These are phyloP conservation scores for Strix uralensis DNA, from an alignment of 2,113 vertebrate genomes.

Conservation along the genomic window DNA sequence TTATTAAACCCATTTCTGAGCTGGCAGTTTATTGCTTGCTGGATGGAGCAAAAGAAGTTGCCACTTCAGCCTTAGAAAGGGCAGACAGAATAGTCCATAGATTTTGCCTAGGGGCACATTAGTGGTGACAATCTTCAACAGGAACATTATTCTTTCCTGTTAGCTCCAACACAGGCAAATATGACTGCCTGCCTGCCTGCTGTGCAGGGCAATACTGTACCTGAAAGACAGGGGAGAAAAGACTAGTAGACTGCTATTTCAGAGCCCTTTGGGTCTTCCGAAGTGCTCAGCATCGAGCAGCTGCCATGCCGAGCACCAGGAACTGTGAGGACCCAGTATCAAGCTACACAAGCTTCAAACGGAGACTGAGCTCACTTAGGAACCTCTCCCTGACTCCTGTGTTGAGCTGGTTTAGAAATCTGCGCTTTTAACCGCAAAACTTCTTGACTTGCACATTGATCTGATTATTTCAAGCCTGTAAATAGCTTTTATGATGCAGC, in stretches of 20 bases:
- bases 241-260: not conserved
- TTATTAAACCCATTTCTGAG: not conserved
- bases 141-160: not conserved
- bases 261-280: not conserved
- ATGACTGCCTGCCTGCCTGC: not conserved
- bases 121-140: not conserved
- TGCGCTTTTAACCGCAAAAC: not conserved
- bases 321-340: not conserved
- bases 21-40: not conserved
- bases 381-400: not conserved
- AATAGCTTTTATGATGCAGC: constrained; percentile 30
- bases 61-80: not conserved
- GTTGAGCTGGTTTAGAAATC: not conserved
- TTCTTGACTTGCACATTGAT: constrained; percentile 23
- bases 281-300: not conserved
- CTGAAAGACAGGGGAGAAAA: not conserved
- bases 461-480: constrained; percentile 41
- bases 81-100: not conserved
- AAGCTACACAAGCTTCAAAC: not conserved
- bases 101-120: not conserved
- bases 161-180: not conserved
- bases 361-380: not conserved
- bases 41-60: not conserved
- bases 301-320: not conserved
- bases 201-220: not conserved